These are phyloP conservation scores for Circus cinereus DNA, from an alignment of 2,797 vertebrate genomes.

Conservation along the genomic window DNA sequence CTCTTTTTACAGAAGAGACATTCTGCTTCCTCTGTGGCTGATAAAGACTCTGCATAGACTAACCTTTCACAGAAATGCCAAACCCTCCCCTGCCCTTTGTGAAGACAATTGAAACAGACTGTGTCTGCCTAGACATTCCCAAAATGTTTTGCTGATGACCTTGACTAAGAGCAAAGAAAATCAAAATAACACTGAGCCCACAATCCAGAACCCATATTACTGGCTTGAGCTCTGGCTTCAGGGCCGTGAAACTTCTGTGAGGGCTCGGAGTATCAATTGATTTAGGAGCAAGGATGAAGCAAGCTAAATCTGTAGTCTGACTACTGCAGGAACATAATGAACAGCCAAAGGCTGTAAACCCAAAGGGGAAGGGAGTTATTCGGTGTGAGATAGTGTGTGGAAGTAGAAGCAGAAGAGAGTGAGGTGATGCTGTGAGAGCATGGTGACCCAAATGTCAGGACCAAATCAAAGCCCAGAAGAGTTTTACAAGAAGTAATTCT, in stretches of 20 bases:
- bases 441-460: not conserved
- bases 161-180: slow-evolving; percentile 15
- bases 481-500: not conserved
- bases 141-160: not conserved
- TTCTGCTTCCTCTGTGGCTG: slow-evolving; percentile 21
- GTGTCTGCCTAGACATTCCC: slow-evolving; percentile 4
- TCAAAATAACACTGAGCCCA: not conserved
- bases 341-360: not conserved
- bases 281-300: not conserved
- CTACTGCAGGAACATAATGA: not conserved
- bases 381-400: not conserved
- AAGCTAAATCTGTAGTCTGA: not conserved
- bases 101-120: not conserved
- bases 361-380: not conserved
- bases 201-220: not conserved
- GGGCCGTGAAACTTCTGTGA: not conserved
- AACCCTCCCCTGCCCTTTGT: slow-evolving; percentile 49
- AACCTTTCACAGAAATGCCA: slow-evolving; percentile 54
- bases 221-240: not conserved
- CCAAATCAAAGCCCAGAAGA: not conserved
- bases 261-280: not conserved
- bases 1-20: not conserved
- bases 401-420: not conserved
- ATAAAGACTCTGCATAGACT: not conserved
- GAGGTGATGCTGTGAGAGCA: not conserved